A percentile compares a stretch with the other conserved stretches of the same genome.
phyloP scores from a whole-genome alignment of 2,888 invertebrate species.

The Cosmopolites sordidus region DNA sequence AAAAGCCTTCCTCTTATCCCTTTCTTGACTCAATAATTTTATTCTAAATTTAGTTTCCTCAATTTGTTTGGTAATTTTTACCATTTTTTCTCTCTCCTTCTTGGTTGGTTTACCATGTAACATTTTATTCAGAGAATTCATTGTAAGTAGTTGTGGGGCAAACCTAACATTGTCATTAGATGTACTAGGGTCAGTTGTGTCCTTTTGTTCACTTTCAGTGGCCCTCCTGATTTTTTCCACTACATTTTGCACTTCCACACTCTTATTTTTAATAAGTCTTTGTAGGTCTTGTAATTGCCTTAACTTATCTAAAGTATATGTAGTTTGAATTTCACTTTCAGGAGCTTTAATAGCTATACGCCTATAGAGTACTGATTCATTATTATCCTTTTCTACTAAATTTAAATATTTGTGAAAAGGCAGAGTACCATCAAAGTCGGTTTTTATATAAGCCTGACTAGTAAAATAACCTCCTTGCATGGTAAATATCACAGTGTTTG shows the following conservation, averaged over 20 bases:
- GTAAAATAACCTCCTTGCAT: constrained; percentile 86
- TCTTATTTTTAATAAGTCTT: constrained; percentile 66
- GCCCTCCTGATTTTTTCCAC: constrained; percentile 44
- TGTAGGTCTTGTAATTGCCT: constrained; percentile 65
- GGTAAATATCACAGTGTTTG: constrained; percentile 77
- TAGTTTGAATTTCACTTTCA: constrained; percentile 62
- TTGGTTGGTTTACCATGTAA: constrained; percentile 37
- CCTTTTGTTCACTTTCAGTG: constrained; percentile 12
- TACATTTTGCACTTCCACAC: constrained; percentile 57
- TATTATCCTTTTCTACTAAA: constrained; percentile 36
- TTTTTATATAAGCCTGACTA: constrained; percentile 49
- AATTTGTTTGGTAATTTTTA: constrained; percentile 61
- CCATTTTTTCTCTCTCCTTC: constrained; percentile 53
- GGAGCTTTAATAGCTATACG: constrained; percentile 52
- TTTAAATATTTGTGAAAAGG: constrained; percentile 43
- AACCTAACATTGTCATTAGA: constrained; percentile 35
- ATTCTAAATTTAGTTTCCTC: constrained; percentile 68
- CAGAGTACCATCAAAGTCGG: constrained; percentile 37
- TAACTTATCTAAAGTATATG: constrained; percentile 70
- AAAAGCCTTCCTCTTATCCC: constrained; percentile 60
- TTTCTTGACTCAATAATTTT: constrained; percentile 65
- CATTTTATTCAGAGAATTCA: constrained; percentile 47
- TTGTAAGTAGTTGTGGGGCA: constrained; percentile 45
- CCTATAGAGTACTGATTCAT: constrained; percentile 37
- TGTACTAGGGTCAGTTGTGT: constrained; percentile 12